Evolutionary conservation across 2,113 vertebrate genomes (phyloP).

Genomic region (Salvator merianae): DNA sequence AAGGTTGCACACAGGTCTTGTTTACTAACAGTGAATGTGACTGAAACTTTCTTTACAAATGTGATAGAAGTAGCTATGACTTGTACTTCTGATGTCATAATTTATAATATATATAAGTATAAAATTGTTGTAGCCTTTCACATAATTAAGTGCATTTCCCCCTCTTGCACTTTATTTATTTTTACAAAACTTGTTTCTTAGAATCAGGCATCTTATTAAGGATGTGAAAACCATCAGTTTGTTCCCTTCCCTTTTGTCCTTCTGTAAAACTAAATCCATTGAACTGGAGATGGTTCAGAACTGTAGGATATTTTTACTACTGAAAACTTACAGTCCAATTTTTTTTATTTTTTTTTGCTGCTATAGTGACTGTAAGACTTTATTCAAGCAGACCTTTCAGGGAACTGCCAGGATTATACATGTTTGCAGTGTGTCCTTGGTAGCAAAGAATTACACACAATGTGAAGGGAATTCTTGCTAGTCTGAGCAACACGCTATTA

Average conservation of each 20-base stretch:
- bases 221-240: neutral
- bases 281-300: neutral
- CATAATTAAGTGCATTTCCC: neutral
- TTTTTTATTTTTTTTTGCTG: neutral
- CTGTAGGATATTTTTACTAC: neutral
- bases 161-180: no score
- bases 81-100: neutral
- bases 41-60: conserved; percentile 31
- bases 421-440: conserved; percentile 56
- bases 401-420: conserved; percentile 19
- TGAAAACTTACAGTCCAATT: neutral
- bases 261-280: neutral
- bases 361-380: fast-evolving
- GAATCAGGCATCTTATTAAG: neutral
- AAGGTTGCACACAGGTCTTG: conserved; percentile 28
- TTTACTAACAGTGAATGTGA: conserved; percentile 48
- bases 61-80: conserved; percentile 7
- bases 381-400: conserved; percentile 39
- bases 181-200: neutral
- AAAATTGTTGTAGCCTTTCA: neutral
- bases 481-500: neutral
- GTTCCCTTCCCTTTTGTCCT: neutral
- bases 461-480: neutral
- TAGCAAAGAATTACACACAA: conserved; percentile 51
- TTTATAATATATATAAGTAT: neutral